Evolutionary conservation across 1,140 invertebrate genomes (phyloP), one percentile per base, ranked within the genome.

Genomic region (Nephotettix cincticeps): DNA sequence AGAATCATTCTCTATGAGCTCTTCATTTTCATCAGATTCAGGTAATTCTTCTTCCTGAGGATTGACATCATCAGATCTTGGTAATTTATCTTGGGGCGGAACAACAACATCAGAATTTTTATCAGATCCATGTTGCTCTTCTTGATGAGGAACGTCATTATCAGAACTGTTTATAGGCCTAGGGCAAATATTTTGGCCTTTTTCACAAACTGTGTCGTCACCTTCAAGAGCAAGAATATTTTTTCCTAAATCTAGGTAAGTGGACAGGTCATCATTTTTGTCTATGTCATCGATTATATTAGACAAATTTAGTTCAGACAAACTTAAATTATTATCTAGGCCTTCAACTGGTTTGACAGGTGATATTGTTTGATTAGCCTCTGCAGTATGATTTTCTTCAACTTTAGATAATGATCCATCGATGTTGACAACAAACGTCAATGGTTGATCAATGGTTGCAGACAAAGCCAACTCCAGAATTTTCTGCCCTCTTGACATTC

Each of bases 401-500:
- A 65, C 36, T 40, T 36, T 19, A 40, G 29, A 17, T 13, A 65
- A 21, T 14, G 63, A 40, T 30, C 29, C 36, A 40, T 32, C 29
- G 2, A 6, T 36, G 23, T 43, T 65, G 29, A 65, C 28, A 1
- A 43, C 4, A 27, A 43, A 43, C 14, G 36, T 32, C 32, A 43
- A 2, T 36, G 29, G 14, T 36, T 65, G 63, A 19, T 65, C 29
- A 13, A 21, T 17, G 17, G 11, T 17, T 36, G 14, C 25, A 25
- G 9, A 30, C 21, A 32, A 40, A 43, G 63, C 63, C 19, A 65
- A 36, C 4, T 65, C 21, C 36, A 65, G 2, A 4, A 65, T 28
- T 43, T 40, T 65, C 17, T 65, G 63, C 21, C 63, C 27, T 27
- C 63, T 65, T 65, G 63, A 65, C 63, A 65, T 65, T 25, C 29